A percentile compares a stretch with the other conserved stretches of the same genome.
These are phyloP conservation scores for Jordanella pulchra DNA, from an alignment of 2,797 vertebrate species.

Conservation along the genomic window DNA sequence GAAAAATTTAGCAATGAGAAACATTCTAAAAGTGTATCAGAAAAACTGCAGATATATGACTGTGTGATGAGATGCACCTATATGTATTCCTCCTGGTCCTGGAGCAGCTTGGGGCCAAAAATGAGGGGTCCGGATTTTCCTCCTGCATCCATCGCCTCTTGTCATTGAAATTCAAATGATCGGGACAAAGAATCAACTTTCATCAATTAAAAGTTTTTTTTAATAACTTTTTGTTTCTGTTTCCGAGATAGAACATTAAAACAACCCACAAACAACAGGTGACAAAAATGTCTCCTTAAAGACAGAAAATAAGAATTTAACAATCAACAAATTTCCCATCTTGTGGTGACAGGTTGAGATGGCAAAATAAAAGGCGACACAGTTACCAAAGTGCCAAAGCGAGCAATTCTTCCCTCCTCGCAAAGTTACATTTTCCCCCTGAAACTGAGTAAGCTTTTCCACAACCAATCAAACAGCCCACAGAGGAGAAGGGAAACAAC, in stretches of 20 bases:
- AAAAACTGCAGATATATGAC: neutral
- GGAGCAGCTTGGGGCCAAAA: neutral
- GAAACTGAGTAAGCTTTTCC: slow-evolving; percentile 70
- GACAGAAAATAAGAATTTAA: slow-evolving; percentile 65
- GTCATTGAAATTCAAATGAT: neutral
- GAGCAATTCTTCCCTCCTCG: slow-evolving; percentile 31
- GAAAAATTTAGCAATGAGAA: too few relatives aligned
- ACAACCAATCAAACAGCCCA: slow-evolving; percentile 77
- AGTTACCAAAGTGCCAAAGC: slow-evolving; percentile 61
- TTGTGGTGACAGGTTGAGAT: slow-evolving; percentile 64
- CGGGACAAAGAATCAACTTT: slow-evolving; percentile 9
- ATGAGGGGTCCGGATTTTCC: neutral
- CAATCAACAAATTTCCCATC: slow-evolving; percentile 65
- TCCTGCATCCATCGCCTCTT: neutral
- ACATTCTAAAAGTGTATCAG: too few relatives aligned
- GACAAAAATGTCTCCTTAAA: slow-evolving; percentile 77
- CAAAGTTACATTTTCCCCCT: slow-evolving; percentile 44
- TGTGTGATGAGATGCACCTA: neutral
- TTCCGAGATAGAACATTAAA: slow-evolving; percentile 81
- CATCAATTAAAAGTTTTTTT: slow-evolving; percentile 59
- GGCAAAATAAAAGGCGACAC: slow-evolving; percentile 71
- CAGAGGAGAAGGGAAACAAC: slow-evolving; percentile 76
- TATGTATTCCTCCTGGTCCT: neutral
- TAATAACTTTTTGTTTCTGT: slow-evolving; percentile 78
- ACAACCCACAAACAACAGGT: slow-evolving; percentile 82